These are phyloP conservation scores for Campoletis raptor DNA, from an alignment of 2,888 invertebrate genomes.

Conservation along the genomic window DNA sequence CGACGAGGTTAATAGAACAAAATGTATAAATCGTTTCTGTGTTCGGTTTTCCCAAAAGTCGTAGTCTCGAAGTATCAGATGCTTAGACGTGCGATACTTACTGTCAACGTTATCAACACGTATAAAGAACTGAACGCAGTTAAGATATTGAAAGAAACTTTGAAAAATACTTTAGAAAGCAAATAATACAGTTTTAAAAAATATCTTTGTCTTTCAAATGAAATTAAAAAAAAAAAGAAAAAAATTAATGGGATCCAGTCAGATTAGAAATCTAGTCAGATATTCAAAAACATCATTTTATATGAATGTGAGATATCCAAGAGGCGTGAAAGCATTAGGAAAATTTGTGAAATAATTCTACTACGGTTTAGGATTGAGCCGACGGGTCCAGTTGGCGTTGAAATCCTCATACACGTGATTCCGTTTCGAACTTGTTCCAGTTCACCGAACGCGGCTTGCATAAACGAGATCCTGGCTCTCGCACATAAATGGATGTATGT, in stretches of 20 bases:
- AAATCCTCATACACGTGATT: constrained; percentile 33
- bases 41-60: too few relatives aligned
- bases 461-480: constrained; percentile 68
- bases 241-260: not conserved
- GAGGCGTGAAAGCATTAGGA: not conserved
- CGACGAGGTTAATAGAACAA: too few relatives aligned
- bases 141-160: too few relatives aligned
- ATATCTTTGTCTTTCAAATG: not conserved
- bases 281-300: not conserved
- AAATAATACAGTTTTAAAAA: too few relatives aligned
- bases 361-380: not conserved
- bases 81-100: too few relatives aligned
- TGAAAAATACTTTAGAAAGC: too few relatives aligned
- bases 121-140: too few relatives aligned
- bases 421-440: constrained; percentile 70
- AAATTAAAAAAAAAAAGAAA: not conserved
- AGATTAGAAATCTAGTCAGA: not conserved
- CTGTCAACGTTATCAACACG: too few relatives aligned
- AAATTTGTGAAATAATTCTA: not conserved
- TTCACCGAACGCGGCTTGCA: constrained; percentile 71
- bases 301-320: not conserved
- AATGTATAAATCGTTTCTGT: too few relatives aligned
- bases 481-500: constrained; percentile 32
- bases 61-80: too few relatives aligned
- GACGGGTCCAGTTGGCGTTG: constrained; percentile 22